Evolutionary conservation across 2,797 vertebrate species (phyloP), one percentile per base, ranked within the genome.

Genomic region (Gymnocypris eckloni): DNA sequence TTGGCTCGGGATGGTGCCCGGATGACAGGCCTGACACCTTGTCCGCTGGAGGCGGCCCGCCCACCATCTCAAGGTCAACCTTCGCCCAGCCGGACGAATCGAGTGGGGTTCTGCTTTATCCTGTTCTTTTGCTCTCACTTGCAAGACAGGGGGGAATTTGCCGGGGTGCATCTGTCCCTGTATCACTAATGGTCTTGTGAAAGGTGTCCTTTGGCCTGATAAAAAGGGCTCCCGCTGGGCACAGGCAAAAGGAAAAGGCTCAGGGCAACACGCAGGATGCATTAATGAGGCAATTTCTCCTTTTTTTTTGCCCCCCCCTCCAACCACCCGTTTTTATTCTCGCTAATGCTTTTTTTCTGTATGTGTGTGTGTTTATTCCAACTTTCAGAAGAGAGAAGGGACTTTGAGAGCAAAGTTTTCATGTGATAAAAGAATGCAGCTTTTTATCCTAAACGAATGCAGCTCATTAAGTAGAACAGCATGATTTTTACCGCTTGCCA

Each of bases 181-280:
- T 92, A 90, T 90, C 88, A 89, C 90, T 92, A 92, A 92, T 92
- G 90, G 92, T 87, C 89, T 87, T 87, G 89, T 90, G 86, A 91
- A 90, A 92, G 90, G 88, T 90, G 91, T 90, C 89, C 92, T 91
- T 92, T 92, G 92, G 91, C 90, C 92, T 90, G 92, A 89, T 92
- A 89, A 92, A 92, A 90, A 90, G 91, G 88, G 61, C 81, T 83
- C 91, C 92, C 81, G 88, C 91, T 90, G 92, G 82, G 92, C 79
- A 48, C 56, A 86, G 86, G 88, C 88, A 90, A 86, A 87, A 89
- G 82, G 79, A 84, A 86, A 90, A 83, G 64, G 88, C 89, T 90
- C 78, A 87, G 91, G 89, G 89, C 90, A 86, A 79, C 88, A 80
- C 80, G 89, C 89, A 77, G 43, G 75, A 89, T 90, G 92, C 90